These are phyloP conservation scores for Myopa tessellatipennis DNA, from an alignment of 2,888 invertebrate genomes.

Conservation along the genomic window DNA sequence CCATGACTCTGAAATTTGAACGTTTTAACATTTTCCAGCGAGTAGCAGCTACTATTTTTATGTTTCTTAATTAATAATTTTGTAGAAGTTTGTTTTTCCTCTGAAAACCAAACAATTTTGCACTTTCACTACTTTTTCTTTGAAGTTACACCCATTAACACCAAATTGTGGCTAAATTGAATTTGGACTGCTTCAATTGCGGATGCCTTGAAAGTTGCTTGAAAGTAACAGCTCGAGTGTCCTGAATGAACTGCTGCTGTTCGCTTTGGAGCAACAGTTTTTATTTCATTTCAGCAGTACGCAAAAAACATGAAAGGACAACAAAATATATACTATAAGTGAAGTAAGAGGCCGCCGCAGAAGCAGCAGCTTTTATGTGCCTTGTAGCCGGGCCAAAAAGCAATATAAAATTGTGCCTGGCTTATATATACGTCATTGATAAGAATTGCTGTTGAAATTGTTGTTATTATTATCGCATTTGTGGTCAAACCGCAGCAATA, in stretches of 20 bases:
- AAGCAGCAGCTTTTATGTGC: slow-evolving; percentile 7
- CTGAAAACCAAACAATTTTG: neutral
- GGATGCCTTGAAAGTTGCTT: slow-evolving; percentile 41
- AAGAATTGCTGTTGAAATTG: slow-evolving; percentile 37
- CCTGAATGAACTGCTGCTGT: slow-evolving; percentile 64
- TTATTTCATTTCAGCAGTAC: slow-evolving; percentile 56
- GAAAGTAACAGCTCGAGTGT: slow-evolving; percentile 56
- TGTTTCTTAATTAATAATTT: neutral
- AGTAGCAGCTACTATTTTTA: no score
- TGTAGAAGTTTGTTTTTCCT: neutral
- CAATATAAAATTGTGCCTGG: slow-evolving; percentile 19
- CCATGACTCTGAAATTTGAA: slow-evolving; percentile 37
- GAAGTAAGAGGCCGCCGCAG: slow-evolving; percentile 23
- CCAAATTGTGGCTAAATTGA: neutral
- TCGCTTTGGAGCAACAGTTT: slow-evolving; percentile 62
- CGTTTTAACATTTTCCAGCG: slow-evolving; percentile 30
- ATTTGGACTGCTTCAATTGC: neutral
- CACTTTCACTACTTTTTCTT: slow-evolving; percentile 15
- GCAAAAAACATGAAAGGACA: slow-evolving; percentile 16
- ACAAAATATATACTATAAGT: neutral
- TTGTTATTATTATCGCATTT: slow-evolving; percentile 20
- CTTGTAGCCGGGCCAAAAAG: slow-evolving; percentile 3
- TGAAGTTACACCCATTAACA: slow-evolving; percentile 15
- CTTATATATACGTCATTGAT: slow-evolving; percentile 51
- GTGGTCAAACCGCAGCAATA: slow-evolving; percentile 19